Base-by-base conservation (phyloP, 2,888 invertebrate genomes). In the Mythimna albipuncta region DNA sequence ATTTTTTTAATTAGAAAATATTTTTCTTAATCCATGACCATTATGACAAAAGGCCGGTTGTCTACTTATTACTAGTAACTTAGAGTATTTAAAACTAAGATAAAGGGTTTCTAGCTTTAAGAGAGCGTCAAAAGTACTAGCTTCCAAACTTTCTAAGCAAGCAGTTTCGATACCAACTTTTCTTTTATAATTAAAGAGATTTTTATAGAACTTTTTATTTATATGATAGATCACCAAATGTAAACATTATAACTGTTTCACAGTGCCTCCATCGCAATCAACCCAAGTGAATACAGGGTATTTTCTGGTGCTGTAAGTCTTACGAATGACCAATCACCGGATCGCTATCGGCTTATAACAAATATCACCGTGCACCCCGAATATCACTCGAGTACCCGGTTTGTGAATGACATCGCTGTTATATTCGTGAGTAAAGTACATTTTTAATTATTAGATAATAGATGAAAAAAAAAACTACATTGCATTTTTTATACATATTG, bases 341-440 rank as follows among this genome's bases (percentile, higher is more conserved):
- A 86, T 1, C 75, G 78, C 13, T 19, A 83, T 21, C 81, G 89
- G 47, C 21, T 1, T 6, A 79, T 91, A 6, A 74, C 83, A 4
- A 87, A 84, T 59, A 83, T 84, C 64, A 87, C 86, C 0, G 61
- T 86, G 0, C 89, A 90, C 44, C 88, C 87, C 0, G 65, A 50
- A 1, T 74, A 63, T 54, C 52, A 21, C 32, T 1, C 52, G 0
- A 64, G 57, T 32, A 54, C 5, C 2, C 79, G 69, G 10, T 62
- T 35, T 58, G 21, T 54, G 0, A 69, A 78, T 41, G 63, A 78
- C 58, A 79, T 78, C 6, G 77, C 77, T 58, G 32, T 78, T 21
- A 74, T 78, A 3, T 69, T 58, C 2, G 79, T 78, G 41, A 78
- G 78, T 79, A 64, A 21, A 38, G 2, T 5, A 13, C 35, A 16